Percentiles rank a stretch among this genome's conserved stretches.
These are phyloP conservation scores for Scrobipalpa costella DNA, from an alignment of 2,888 invertebrate genomes.

Conservation along the genomic window DNA sequence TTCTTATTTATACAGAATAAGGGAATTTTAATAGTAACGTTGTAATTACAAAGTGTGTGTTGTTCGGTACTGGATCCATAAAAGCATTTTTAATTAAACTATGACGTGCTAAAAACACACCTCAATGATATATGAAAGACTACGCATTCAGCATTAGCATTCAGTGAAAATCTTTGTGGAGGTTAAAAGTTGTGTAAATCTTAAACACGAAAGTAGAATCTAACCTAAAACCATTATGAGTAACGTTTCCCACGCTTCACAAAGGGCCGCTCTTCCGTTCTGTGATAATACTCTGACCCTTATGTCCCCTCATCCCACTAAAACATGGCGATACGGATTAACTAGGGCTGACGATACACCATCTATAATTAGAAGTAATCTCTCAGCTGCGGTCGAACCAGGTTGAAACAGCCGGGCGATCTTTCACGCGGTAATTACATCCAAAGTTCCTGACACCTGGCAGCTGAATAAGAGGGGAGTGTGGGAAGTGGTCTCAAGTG, in stretches of 20 bases:
- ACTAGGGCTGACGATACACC: not conserved
- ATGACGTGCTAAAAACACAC: too few relatives aligned
- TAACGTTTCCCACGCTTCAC: conserved; percentile 3
- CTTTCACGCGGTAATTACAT: conserved; percentile 44
- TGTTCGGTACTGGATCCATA: too few relatives aligned
- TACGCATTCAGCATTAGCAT: too few relatives aligned
- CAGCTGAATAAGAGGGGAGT: conserved; percentile 1
- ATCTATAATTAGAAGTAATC: conserved; percentile 13
- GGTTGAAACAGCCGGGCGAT: conserved; percentile 49
- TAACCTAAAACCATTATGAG: not conserved
- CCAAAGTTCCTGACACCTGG: not conserved
- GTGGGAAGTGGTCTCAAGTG: not conserved
- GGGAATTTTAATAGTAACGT: too few relatives aligned
- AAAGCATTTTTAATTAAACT: too few relatives aligned
- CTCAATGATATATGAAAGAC: too few relatives aligned
- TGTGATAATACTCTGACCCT: not conserved
- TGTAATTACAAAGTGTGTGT: too few relatives aligned
- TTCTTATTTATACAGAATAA: too few relatives aligned
- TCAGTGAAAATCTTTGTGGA: too few relatives aligned
- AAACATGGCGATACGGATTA: not conserved
- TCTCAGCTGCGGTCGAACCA: conserved; percentile 34
- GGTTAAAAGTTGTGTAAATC: too few relatives aligned
- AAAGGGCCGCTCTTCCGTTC: not conserved
- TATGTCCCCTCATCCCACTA: conserved; percentile 1
- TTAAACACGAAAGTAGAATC: not conserved